phyloP scores from a whole-genome alignment of 2,113 vertebrate genomes.

The Phaethon lepturus region DNA sequence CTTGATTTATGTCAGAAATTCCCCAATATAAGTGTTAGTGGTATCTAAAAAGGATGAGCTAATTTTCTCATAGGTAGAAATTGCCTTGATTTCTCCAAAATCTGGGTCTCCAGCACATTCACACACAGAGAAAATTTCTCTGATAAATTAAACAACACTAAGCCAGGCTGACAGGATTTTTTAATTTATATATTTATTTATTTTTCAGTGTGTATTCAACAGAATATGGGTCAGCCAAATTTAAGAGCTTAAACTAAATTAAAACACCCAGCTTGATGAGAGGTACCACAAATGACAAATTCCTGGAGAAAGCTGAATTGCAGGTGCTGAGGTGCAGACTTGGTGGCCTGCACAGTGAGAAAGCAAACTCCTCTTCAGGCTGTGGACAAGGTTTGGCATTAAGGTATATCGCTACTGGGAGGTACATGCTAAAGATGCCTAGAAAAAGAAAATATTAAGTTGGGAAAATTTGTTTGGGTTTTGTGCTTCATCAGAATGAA shows the following conservation, averaged over 20 bases:
- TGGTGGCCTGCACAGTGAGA: background rate
- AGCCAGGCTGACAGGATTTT: background rate
- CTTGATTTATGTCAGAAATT: conserved; percentile 25
- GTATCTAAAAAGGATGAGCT: conserved; percentile 46
- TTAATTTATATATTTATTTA: background rate
- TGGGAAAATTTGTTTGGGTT: background rate
- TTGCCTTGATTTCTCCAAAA: conserved; percentile 41
- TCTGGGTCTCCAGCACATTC: background rate
- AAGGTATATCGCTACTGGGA: background rate
- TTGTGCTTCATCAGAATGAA: background rate
- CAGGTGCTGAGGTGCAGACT: background rate
- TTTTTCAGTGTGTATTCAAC: background rate
- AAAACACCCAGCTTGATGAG: background rate
- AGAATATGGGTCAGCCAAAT: background rate
- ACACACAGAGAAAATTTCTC: background rate
- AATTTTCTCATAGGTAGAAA: conserved; percentile 53
- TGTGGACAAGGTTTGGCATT: background rate
- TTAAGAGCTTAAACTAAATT: background rate
- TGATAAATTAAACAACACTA: background rate
- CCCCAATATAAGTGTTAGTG: background rate
- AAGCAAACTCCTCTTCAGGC: background rate
- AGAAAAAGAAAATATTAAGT: background rate
- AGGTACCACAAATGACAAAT: background rate
- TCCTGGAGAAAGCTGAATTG: background rate
- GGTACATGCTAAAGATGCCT: background rate